A percentile compares a stretch with the other conserved stretches of the same genome.
Evolutionary conservation across 2,888 invertebrate genomes (phyloP).

Genomic region (Odontothrips loti): DNA sequence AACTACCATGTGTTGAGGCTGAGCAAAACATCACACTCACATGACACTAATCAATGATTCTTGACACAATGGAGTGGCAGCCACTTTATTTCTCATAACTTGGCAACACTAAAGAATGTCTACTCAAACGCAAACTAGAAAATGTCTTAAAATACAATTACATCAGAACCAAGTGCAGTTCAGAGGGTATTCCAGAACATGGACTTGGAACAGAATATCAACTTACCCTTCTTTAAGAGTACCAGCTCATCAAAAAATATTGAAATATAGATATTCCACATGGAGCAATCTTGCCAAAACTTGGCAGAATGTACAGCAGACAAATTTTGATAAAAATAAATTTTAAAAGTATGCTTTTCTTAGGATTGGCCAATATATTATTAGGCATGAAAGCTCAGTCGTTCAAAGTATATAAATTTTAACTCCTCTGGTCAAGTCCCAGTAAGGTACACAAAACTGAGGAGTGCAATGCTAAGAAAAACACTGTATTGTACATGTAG

Average conservation of each 20-base stretch:
- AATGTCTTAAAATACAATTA: too few relatives aligned
- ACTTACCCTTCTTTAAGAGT: background rate
- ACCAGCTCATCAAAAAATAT: constrained; percentile 6
- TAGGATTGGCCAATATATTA: background rate
- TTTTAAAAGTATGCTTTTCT: background rate
- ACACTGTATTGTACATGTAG: background rate
- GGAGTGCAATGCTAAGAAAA: background rate
- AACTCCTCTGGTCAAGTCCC: background rate
- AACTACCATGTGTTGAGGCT: too few relatives aligned
- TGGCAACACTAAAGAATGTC: too few relatives aligned
- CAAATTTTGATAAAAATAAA: background rate
- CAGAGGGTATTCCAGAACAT: too few relatives aligned
- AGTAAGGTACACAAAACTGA: background rate
- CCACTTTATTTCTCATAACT: too few relatives aligned
- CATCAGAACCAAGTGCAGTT: too few relatives aligned
- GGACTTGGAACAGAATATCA: background rate
- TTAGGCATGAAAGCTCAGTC: background rate
- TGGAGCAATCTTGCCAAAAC: background rate
- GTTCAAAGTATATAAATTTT: background rate
- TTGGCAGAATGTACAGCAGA: background rate
- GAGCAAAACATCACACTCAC: too few relatives aligned
- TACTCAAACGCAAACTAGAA: too few relatives aligned
- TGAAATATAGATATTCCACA: background rate
- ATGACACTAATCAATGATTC: too few relatives aligned
- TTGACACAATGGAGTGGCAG: too few relatives aligned